These are phyloP conservation scores for Apamea sordens DNA, from an alignment of 2,888 invertebrate species.

Conservation along the genomic window DNA sequence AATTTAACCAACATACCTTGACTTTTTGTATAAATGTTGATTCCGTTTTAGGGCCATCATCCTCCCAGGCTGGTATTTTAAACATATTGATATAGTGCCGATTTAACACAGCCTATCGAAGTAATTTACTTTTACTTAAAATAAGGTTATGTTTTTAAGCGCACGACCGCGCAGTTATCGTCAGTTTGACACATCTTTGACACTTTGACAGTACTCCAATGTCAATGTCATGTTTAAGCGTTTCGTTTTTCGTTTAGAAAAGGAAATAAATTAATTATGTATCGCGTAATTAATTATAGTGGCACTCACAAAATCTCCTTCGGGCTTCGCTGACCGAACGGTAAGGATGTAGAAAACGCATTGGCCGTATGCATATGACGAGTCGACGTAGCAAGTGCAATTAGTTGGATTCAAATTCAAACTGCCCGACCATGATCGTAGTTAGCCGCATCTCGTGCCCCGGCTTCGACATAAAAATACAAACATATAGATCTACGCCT, in stretches of 20 bases:
- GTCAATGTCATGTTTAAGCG: background rate
- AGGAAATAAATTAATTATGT: background rate
- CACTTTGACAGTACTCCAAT: background rate
- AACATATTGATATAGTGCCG: constrained; percentile 72
- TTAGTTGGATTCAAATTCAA: too few species aligned
- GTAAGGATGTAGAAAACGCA: too few species aligned
- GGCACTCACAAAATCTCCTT: background rate
- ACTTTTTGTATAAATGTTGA: constrained; percentile 68
- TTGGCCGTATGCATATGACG: too few species aligned
- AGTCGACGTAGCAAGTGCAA: too few species aligned
- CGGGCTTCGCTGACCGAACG: background rate
- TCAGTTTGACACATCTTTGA: constrained; percentile 5
- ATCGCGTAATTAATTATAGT: too few species aligned
- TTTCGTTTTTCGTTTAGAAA: constrained; percentile 23
- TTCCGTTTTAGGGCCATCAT: constrained; percentile 71
- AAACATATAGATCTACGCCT: too few species aligned
- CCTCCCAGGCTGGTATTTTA: constrained; percentile 80
- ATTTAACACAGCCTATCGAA: background rate
- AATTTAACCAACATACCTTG: constrained; percentile 61
- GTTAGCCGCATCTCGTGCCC: too few species aligned
- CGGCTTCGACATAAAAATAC: too few species aligned
- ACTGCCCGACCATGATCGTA: too few species aligned
- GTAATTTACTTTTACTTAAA: background rate
- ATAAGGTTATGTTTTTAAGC: constrained; percentile 46
- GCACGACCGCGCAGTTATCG: background rate